Conservation (phyloP, 2,888 invertebrate genomes). For the Brachyopa scutellaris region DNA sequence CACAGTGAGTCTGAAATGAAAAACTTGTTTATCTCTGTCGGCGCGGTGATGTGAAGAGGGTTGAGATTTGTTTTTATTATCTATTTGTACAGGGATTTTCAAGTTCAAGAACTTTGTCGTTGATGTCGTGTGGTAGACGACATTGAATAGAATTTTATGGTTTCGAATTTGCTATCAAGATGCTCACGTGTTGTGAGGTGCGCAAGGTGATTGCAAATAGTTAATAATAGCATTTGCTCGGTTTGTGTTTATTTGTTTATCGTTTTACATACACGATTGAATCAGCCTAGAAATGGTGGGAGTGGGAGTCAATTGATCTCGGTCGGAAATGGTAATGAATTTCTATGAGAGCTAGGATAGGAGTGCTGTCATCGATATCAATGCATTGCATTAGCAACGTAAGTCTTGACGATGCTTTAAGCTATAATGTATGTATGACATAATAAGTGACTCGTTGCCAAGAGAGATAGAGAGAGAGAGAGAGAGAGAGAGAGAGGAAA, state of each 20-base stretch:
- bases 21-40: constrained; percentile 34
- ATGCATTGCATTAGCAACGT: no score
- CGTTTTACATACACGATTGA: background rate
- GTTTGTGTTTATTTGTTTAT: constrained; percentile 6
- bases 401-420: no score
- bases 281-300: background rate
- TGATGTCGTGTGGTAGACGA: background rate
- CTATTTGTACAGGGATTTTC: constrained; percentile 17
- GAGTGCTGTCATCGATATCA: no score
- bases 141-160: constrained; percentile 15
- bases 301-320: background rate
- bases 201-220: constrained; percentile 47
- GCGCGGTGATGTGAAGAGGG: background rate
- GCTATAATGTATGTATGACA: no score
- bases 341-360: no score
- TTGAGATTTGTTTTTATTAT: background rate
- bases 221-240: constrained; percentile 4
- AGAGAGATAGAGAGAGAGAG: no score
- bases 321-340: constrained; percentile 4
- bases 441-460: no score
- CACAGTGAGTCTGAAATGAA: background rate
- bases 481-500: no score
- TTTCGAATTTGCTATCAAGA: constrained; percentile 14
- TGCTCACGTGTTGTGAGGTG: constrained; percentile 39
- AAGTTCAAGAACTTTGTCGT: constrained; percentile 40